Evolutionary conservation across 35 echinoderm and acorn worm species (phyloP), one percentile per base, ranked within the genome.

Genomic region (Ophioderma brevispina): DNA sequence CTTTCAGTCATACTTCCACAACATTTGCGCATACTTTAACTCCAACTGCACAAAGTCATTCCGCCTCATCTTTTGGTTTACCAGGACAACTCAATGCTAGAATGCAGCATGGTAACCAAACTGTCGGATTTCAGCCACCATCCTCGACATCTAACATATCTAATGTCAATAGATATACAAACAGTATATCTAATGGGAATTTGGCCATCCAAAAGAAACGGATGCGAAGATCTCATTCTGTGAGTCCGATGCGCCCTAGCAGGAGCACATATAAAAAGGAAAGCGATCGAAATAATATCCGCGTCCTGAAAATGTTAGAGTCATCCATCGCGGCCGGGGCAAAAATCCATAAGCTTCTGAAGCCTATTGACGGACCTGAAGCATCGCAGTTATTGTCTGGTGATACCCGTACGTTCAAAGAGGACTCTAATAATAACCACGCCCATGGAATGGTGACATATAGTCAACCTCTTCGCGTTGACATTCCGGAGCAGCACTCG

Each of bases 361-460:
- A 63, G 23, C 83, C 83, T 0, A 33, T 85, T 25, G 83, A 85
- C 55, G 83, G 35, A 17, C 83, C 83, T 1, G 83, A 85, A 63
- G 15, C 59, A 70, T 4, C 15, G 1, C 59, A 25, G n/a, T 8
- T 46, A 8, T 46, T 46, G 41, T 70, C 59, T 70, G 1, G 23
- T 25, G n/a, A 25, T 70, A 3, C 59, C 4, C n/a, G 2, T 25
- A 18, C 3, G 17, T 2, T 18, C n/a, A 6, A 30, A 6, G 59
- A 70, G 28, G 59, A 25, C n/a, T 33, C 21, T 6, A 82, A 42
- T 40, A 63, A 55, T 31, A 50, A 30, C 0, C 5, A 38, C 25
- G 64, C 56, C 31, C 40, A 82, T 13, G 17, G 32, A 6, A 5
- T 82, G 19, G 32, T 39, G 39, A 31, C 19, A 15, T 49, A 85